phyloP scores from a whole-genome alignment of 2,797 vertebrate genomes.

The Oreonectes daqikongensis region DNA sequence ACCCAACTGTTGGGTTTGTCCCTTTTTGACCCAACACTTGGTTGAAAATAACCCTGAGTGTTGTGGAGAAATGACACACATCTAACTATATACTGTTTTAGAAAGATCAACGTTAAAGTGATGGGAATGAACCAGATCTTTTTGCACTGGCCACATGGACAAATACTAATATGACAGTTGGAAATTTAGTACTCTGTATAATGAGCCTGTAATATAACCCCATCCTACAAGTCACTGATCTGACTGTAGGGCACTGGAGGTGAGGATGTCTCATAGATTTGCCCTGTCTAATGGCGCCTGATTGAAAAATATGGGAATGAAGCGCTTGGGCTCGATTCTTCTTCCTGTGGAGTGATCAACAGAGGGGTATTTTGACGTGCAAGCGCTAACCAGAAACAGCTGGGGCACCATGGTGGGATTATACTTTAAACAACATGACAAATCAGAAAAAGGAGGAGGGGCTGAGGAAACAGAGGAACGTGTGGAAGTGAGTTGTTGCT shows the following conservation, averaged over 20 bases:
- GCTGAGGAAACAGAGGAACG: conserved; percentile 13
- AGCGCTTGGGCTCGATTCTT: conserved; percentile 39
- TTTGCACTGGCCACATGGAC: conserved; percentile 14
- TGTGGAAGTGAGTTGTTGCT: conserved; percentile 55
- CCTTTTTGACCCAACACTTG: no score
- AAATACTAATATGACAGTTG: conserved; percentile 48
- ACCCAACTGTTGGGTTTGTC: no score
- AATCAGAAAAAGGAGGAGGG: conserved; percentile 54
- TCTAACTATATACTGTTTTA: background rate
- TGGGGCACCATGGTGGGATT: conserved; percentile 52
- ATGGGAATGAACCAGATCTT: background rate
- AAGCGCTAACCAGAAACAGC: conserved; percentile 58
- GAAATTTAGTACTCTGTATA: conserved; percentile 39
- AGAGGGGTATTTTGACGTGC: conserved; percentile 48
- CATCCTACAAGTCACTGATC: conserved; percentile 40
- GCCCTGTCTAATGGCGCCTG: conserved; percentile 49
- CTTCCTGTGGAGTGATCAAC: conserved; percentile 44
- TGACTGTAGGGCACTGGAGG: conserved; percentile 36
- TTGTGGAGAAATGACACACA: background rate
- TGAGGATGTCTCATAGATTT: conserved; percentile 53
- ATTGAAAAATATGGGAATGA: conserved; percentile 56
- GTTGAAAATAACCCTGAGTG: no score
- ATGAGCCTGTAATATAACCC: conserved; percentile 50
- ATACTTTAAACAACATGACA: conserved; percentile 61
- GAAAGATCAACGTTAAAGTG: background rate